Evolutionary conservation across 1,140 invertebrate genomes (phyloP), one percentile per base, ranked within the genome.

Genomic region (Drosophila kikkawai): DNA sequence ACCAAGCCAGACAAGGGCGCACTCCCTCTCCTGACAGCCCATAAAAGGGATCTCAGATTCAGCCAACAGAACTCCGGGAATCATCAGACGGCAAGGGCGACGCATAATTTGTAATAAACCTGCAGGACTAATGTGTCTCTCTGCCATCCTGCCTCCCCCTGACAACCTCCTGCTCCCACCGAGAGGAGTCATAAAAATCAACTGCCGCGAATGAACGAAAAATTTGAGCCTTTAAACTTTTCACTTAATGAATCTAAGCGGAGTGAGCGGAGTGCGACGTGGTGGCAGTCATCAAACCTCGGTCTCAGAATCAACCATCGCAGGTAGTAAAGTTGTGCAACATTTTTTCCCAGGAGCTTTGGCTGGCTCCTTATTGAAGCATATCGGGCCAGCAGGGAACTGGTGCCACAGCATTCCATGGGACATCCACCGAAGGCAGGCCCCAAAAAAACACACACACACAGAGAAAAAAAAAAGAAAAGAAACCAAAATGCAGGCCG

Each of bases 281-380:
- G 44, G 73, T 59, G 45, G 78, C 60, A 68, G 75, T 79, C 80
- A 81, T 82, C 73, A 64, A 60, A 60, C 42, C 53, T 68, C 66
- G 51, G 34, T 37, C 51, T 8, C 51, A 37, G 51, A 55, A 55
- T 55, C 51, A 37, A 22, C 34, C 53, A 39, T 56, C 74, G 85
- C 85, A 90, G 85, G 85, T 90, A 90, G 85, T 85, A 66, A 85
- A 76, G 70, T 82, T 91, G 85, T 90, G 85, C 86, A 90, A 90
- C 86, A 90, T 90, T 90, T 90, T 91, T 90, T 90, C 85, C 85
- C 85, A 90, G 85, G 85, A 90, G 90, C 85, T 80, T 90, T 80
- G 67, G 79, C 65, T 71, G 48, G 76, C 81, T 87, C 70, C 85
- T 90, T 82, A 81, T 85, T 81, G 85, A 82, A 90, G 85, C 78